Conservation (phyloP, 2,113 vertebrate genomes). For the Hydrolagus affinis region DNA sequence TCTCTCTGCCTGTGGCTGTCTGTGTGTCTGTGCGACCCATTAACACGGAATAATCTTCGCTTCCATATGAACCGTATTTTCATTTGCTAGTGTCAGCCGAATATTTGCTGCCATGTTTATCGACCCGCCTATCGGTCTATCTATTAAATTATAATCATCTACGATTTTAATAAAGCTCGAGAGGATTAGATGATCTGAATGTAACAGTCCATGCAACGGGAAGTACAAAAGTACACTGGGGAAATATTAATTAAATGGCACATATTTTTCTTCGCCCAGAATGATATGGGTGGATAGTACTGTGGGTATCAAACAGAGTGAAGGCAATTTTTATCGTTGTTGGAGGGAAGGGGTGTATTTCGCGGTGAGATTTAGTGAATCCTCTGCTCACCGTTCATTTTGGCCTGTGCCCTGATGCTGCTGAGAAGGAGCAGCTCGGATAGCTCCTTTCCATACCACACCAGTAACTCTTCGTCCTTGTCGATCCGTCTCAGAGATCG, state of each 20-base stretch:
- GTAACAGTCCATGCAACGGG: not conserved
- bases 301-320: not conserved
- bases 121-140: not conserved
- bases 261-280: not conserved
- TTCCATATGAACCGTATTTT: too few species aligned
- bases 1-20: too few species aligned
- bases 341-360: too few species aligned
- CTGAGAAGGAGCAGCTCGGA: slow-evolving; percentile 79
- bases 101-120: too few species aligned
- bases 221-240: not conserved
- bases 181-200: not conserved
- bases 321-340: too few species aligned
- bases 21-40: too few species aligned
- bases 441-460: slow-evolving; percentile 95
- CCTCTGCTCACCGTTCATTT: slow-evolving; percentile 69
- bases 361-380: not conserved
- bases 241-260: too few species aligned
- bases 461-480: slow-evolving; percentile 92
- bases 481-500: slow-evolving; percentile 85
- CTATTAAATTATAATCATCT: not conserved
- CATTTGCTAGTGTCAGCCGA: too few species aligned
- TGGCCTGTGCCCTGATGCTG: slow-evolving; percentile 59
- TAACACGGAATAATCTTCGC: too few species aligned
- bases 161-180: not conserved
- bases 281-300: too few species aligned